Evolutionary conservation across 2,113 vertebrate species (phyloP).

Genomic region (Malurus melanocephalus): DNA sequence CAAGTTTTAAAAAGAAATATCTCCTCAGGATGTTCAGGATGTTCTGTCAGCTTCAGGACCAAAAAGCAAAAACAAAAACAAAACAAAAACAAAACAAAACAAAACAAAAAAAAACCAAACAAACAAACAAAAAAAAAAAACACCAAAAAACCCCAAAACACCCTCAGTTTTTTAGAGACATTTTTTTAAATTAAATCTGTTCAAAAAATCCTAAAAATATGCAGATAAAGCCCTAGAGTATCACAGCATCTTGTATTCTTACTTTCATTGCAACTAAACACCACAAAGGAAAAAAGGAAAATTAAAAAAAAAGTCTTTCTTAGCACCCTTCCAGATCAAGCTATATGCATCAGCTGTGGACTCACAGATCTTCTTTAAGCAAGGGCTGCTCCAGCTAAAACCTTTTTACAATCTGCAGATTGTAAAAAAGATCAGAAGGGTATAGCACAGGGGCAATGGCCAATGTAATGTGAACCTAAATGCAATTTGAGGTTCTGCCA

Average conservation of each 20-base stretch:
- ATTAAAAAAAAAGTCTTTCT: not conserved
- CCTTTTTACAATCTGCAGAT: not conserved
- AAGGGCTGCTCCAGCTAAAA: not conserved
- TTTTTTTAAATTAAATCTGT: not conserved
- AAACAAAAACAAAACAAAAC: too few relatives aligned
- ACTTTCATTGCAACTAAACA: not conserved
- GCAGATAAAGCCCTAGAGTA: not conserved
- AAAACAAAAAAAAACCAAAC: too few relatives aligned
- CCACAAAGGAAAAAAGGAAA: not conserved
- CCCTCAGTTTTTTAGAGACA: not conserved
- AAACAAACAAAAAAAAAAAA: too few relatives aligned
- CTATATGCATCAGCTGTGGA: not conserved
- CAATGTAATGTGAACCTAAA: not conserved
- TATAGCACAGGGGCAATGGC: not conserved
- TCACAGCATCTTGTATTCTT: not conserved
- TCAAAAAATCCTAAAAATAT: not conserved
- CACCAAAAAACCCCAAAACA: too few relatives aligned
- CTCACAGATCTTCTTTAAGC: not conserved
- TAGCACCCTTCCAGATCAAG: not conserved
- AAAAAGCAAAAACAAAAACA: not conserved
- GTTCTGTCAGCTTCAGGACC: not conserved
- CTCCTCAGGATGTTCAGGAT: not conserved
- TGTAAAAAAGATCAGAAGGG: not conserved
- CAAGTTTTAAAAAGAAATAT: not conserved
- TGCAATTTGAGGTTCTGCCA: not conserved